Conservation (phyloP, 2,888 invertebrate species). For the Idaea aversata region DNA sequence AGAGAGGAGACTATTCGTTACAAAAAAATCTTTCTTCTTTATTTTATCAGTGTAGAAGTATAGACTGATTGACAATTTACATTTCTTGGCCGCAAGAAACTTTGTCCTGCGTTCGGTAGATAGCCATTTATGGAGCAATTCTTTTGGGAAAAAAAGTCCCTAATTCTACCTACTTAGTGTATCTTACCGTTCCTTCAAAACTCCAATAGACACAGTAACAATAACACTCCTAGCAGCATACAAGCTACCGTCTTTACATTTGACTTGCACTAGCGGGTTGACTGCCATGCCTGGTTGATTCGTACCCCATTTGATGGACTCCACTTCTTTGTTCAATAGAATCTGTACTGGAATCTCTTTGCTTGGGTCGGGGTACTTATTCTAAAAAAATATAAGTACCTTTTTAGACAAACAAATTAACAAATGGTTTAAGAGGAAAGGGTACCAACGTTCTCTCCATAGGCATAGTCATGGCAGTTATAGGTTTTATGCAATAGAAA, state of each 20-base stretch:
- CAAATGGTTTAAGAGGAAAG: neutral
- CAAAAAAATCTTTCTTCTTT: no score
- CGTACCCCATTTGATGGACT: constrained; percentile 70
- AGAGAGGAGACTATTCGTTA: no score
- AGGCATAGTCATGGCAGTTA: no score
- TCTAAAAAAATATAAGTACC: constrained; percentile 47
- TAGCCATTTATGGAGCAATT: neutral
- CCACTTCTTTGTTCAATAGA: constrained; percentile 76
- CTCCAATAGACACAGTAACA: constrained; percentile 84
- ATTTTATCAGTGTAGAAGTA: no score
- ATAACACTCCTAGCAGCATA: constrained; percentile 83
- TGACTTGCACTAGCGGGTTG: constrained; percentile 71
- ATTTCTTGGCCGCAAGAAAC: no score
- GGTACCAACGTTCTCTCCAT: no score
- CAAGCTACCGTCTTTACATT: constrained; percentile 77
- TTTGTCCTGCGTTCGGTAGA: no score
- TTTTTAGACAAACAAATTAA: neutral
- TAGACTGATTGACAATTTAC: no score
- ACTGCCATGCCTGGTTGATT: constrained; percentile 42
- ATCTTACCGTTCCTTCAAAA: constrained; percentile 80
- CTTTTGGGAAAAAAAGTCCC: neutral
- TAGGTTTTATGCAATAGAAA: no score
- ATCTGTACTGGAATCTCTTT: constrained; percentile 69
- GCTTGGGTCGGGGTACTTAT: constrained; percentile 67
- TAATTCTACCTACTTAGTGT: neutral